A percentile compares a stretch with the other conserved stretches of the same genome.
Conservation (phyloP, 1,140 invertebrate species). For the Drosophila trapezifrons region DNA sequence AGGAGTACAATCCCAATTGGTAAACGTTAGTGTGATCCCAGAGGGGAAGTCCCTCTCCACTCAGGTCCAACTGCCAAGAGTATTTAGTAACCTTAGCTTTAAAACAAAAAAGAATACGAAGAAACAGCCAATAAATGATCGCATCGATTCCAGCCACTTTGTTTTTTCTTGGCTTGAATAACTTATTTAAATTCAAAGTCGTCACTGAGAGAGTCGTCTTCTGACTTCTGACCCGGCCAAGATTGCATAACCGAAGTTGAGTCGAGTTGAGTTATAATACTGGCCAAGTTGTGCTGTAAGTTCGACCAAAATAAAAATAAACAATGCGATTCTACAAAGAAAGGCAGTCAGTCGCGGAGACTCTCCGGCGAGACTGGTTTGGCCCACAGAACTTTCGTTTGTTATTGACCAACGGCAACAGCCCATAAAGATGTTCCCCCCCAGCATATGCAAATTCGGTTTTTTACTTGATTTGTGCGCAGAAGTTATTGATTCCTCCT, state of each 20-base stretch:
- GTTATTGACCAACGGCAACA: constrained; percentile 28
- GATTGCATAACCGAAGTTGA: constrained; percentile 31
- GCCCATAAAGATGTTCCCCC: constrained; percentile 35
- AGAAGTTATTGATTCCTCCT: constrained; percentile 47
- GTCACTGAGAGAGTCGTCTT: constrained; percentile 4
- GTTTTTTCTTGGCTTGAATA: constrained; percentile 9
- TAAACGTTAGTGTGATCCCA: constrained; percentile 31
- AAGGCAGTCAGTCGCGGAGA: constrained; percentile 12
- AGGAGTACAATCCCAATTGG: constrained; percentile 77
- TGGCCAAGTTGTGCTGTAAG: constrained; percentile 29
- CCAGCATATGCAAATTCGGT: constrained; percentile 31
- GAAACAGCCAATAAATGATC: constrained; percentile 44
- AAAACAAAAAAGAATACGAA: constrained; percentile 18
- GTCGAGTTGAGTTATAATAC: constrained; percentile 13
- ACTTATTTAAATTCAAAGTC: constrained; percentile 26
- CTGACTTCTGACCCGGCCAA: constrained; percentile 38
- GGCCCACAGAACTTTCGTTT: constrained; percentile 48
- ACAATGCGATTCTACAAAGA: constrained; percentile 40
- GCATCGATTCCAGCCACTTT: constrained; percentile 39
- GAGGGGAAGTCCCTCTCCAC: constrained; percentile 4
- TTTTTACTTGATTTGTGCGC: constrained; percentile 46
- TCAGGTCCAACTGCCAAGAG: constrained; percentile 60
- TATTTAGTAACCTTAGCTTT: constrained; percentile 48
- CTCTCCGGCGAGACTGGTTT: constrained; percentile 29
- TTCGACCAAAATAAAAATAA: constrained; percentile 39